Evolutionary conservation across 2,888 invertebrate genomes (phyloP).

Genomic region (Melieria picta): DNA sequence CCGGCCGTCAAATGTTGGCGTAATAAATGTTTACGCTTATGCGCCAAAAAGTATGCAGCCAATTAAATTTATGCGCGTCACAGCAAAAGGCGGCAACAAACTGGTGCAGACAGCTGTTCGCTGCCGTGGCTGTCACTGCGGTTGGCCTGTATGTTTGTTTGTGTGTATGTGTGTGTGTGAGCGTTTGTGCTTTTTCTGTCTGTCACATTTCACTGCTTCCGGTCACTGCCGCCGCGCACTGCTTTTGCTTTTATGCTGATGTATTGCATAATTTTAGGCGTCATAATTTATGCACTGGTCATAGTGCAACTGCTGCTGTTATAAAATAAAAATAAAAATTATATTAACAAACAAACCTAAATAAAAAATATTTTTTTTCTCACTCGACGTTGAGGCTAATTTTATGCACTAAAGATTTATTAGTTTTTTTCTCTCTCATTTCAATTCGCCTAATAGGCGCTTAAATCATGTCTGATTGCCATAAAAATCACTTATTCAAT

Average conservation of each 20-base stretch:
- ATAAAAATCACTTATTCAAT: conserved; percentile 6
- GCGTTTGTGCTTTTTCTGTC: no score
- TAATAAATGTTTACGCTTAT: background rate
- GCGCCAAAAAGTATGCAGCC: conserved; percentile 6
- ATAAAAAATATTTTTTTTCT: no score
- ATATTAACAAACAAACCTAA: no score
- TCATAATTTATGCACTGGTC: background rate
- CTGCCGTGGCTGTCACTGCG: conserved; percentile 1
- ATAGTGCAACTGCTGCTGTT: no score
- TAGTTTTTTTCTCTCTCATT: conserved; percentile 3
- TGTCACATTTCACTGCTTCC: conserved; percentile 14
- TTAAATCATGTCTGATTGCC: conserved; percentile 28
- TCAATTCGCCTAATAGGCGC: conserved; percentile 28
- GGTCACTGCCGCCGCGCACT: background rate
- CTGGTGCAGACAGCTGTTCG: conserved; percentile 10
- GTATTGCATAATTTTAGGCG: conserved; percentile 25
- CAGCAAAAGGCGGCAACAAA: conserved; percentile 18
- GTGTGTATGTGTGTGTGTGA: no score
- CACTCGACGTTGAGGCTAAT: no score
- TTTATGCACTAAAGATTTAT: background rate
- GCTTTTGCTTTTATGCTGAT: background rate
- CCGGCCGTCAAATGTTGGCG: background rate
- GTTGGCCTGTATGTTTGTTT: no score
- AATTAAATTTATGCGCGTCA: conserved; percentile 32
- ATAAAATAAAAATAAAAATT: no score